These are phyloP conservation scores for Azorinus chamasolen DNA, from an alignment of 2,888 invertebrate species.

Conservation along the genomic window DNA sequence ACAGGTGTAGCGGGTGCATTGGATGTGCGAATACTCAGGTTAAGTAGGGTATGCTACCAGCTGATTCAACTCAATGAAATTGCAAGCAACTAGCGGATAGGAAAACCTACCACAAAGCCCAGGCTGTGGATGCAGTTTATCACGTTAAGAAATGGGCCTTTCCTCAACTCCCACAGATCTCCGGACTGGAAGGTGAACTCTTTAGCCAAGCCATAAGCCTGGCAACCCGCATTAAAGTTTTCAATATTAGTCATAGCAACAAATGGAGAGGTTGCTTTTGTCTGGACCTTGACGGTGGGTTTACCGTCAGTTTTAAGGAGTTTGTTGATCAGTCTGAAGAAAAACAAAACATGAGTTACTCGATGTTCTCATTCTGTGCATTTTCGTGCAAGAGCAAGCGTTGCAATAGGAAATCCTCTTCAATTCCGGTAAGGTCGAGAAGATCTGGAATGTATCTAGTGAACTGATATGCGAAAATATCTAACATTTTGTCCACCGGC, in stretches of 20 bases:
- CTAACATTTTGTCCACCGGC: too few relatives aligned
- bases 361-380: too few relatives aligned
- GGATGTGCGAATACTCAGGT: too few relatives aligned
- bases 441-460: too few relatives aligned
- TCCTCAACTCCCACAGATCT: constrained; percentile 83
- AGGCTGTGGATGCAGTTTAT: constrained; percentile 82
- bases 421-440: too few relatives aligned
- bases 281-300: constrained; percentile 73
- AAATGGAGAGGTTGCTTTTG: constrained; percentile 82
- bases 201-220: constrained; percentile 77
- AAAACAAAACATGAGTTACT: neutral
- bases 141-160: constrained; percentile 83
- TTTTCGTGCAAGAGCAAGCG: too few relatives aligned
- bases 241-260: constrained; percentile 84
- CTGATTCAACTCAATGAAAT: too few relatives aligned
- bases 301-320: constrained; percentile 78
- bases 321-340: constrained; percentile 81
- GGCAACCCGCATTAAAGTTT: constrained; percentile 80
- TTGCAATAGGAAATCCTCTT: too few relatives aligned
- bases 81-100: too few relatives aligned
- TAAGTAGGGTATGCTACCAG: too few relatives aligned
- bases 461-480: too few relatives aligned
- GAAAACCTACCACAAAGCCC: constrained; percentile 81
- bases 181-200: constrained; percentile 79
- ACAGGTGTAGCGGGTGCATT: too few relatives aligned